phyloP scores from a whole-genome alignment of 2,797 vertebrate genomes.

The Takifugu rubripes region DNA sequence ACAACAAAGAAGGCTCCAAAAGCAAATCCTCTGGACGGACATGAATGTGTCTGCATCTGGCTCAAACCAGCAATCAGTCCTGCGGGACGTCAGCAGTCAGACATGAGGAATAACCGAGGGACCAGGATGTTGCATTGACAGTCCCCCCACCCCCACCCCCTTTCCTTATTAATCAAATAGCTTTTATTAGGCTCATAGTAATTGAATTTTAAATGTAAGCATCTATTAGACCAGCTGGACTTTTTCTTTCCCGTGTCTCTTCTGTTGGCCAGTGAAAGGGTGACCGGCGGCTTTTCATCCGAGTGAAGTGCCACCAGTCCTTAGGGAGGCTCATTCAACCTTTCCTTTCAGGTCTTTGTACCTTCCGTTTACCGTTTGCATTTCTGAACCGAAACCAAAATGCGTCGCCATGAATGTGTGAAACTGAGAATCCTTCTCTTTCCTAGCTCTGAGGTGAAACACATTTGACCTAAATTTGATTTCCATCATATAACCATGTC shows the following conservation, averaged over 20 bases:
- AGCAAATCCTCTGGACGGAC: too few relatives aligned
- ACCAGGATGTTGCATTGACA: not conserved
- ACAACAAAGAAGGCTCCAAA: too few relatives aligned
- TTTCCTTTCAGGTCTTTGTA: constrained; percentile 14
- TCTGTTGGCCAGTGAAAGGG: constrained; percentile 34
- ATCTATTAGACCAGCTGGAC: constrained; percentile 59
- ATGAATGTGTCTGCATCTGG: too few relatives aligned
- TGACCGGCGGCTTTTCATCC: constrained; percentile 58
- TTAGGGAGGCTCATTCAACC: constrained; percentile 49
- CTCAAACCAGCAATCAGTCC: too few relatives aligned
- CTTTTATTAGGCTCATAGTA: constrained; percentile 66
- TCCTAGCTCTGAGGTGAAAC: constrained; percentile 55
- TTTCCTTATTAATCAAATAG: constrained; percentile 54
- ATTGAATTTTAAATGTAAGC: constrained; percentile 61
- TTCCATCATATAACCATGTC: constrained; percentile 38
- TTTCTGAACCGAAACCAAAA: constrained; percentile 74
- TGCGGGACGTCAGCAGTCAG: too few relatives aligned
- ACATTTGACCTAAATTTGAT: constrained; percentile 61
- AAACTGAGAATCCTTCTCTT: constrained; percentile 52
- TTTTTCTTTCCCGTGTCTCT: constrained; percentile 43
- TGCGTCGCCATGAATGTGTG: constrained; percentile 74
- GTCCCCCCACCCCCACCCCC: constrained; percentile 8
- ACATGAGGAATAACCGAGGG: too few relatives aligned
- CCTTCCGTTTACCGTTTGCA: constrained; percentile 45
- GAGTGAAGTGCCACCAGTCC: constrained; percentile 68